Evolutionary conservation across 2,113 vertebrate genomes (phyloP), one percentile per base, ranked within the genome.

Genomic region (Ammospiza caudacuta): DNA sequence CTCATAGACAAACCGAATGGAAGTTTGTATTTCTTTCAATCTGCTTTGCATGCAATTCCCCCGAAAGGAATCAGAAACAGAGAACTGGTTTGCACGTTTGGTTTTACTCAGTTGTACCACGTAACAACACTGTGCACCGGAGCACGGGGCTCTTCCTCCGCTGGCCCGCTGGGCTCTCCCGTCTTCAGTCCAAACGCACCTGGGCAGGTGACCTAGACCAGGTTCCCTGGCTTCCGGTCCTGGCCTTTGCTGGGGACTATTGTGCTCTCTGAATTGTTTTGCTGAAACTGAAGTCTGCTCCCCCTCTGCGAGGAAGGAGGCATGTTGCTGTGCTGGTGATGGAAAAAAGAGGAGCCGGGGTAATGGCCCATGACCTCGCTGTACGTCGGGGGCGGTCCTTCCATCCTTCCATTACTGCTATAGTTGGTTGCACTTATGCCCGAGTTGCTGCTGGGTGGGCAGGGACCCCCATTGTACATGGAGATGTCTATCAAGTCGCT

Each of bases 301-400:
- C 97, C 98, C 81, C 98, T 97, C 92, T 98, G 98, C 9, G 97
- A 97, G 51, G 97, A 97, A 97, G 97, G 95, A 93, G 97, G 97
- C 52, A 98, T 96, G 94, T 98, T 98, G 98, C 98, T 98, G 98
- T 99, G 99, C 99, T 99, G 99, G 98, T 99, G 99, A 95, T 99
- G 98, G 98, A 99, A 99, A 98, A 99, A 98, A 16, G 99, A 97
- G 70, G 99, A 98, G 89, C 98, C 98, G 4, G 98, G 99, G 95
- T 98, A 98, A 96, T 98, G 98, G 91, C 99, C 98, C 98, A 99
- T 99, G 96, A 99, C 99, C 98, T 99, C 99, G n/a, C 98, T 99
- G 98, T 99, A 99, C 1, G 99, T 98, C 3, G 99, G 99, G 27
- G 99, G 99, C 8, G 99, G 99, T 59, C 98, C 99, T 95, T 99